Percentiles rank a stretch among this genome's conserved stretches.
phyloP scores from a whole-genome alignment of 2,113 vertebrate species.

The Bagarius yarrelli region DNA sequence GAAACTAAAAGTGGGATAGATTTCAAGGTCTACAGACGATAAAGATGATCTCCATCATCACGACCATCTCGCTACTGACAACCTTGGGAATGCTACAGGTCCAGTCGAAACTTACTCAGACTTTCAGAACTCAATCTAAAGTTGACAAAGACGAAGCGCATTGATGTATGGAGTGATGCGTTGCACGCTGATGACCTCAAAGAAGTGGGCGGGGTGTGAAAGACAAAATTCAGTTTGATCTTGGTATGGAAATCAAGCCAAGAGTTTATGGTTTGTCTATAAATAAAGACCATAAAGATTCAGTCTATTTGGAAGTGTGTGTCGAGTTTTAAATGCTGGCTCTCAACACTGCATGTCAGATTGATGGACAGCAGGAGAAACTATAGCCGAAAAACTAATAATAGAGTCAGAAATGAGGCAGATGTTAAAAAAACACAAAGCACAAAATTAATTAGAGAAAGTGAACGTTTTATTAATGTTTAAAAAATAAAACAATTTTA shows the following conservation, averaged over 20 bases:
- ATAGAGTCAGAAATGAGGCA: neutral
- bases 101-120: neutral
- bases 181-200: slow-evolving; percentile 21
- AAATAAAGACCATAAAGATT: neutral
- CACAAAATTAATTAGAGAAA: neutral
- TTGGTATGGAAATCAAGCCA: neutral
- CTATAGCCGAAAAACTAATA: too few species aligned
- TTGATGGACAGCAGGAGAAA: neutral
- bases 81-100: neutral
- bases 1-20: slow-evolving; percentile 19
- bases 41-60: neutral
- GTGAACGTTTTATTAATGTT: too few species aligned
- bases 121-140: neutral
- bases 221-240: slow-evolving; percentile 16
- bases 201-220: slow-evolving; percentile 29
- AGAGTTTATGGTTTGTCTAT: neutral
- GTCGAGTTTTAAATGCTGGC: neutral
- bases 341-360: neutral
- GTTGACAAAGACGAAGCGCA: neutral
- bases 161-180: neutral
- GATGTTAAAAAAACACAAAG: neutral
- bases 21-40: neutral
- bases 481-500: neutral
- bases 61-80: neutral
- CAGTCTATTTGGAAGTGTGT: too few species aligned